Percentiles rank a stretch among this genome's conserved stretches.
Conservation (phyloP, 2,888 invertebrate species). For the Margaritifera margaritifera region DNA sequence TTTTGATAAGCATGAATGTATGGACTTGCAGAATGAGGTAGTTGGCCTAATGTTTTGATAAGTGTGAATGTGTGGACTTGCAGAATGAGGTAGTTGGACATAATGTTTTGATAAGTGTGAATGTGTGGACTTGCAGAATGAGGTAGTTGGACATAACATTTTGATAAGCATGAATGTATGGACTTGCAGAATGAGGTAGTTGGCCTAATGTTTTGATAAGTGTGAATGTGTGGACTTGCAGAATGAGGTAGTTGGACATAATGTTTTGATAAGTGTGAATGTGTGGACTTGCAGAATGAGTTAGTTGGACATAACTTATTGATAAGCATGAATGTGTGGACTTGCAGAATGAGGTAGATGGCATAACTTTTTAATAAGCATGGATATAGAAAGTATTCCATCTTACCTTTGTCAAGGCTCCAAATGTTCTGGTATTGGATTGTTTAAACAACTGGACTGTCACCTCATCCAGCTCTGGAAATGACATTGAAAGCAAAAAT, state of each 20-base stretch:
- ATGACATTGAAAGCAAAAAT: not conserved
- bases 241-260: not conserved
- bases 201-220: not conserved
- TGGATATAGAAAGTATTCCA: not conserved
- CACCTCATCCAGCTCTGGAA: constrained; percentile 67
- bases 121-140: too few species aligned
- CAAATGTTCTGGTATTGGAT: constrained; percentile 68
- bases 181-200: too few species aligned
- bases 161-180: too few species aligned
- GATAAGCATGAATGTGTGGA: too few species aligned
- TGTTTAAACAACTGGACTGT: constrained; percentile 68
- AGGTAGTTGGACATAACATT: too few species aligned
- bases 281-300: not conserved
- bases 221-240: not conserved
- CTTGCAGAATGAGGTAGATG: not conserved
- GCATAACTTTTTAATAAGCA: not conserved
- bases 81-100: too few species aligned
- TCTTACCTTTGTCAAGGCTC: constrained; percentile 64
- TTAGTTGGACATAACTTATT: too few species aligned
- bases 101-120: too few species aligned
- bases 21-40: too few species aligned
- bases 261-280: not conserved
- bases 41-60: too few species aligned
- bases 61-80: too few species aligned
- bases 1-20: too few species aligned